These are phyloP conservation scores for Pandion haliaetus DNA, from an alignment of 2,113 vertebrate genomes.

Conservation along the genomic window DNA sequence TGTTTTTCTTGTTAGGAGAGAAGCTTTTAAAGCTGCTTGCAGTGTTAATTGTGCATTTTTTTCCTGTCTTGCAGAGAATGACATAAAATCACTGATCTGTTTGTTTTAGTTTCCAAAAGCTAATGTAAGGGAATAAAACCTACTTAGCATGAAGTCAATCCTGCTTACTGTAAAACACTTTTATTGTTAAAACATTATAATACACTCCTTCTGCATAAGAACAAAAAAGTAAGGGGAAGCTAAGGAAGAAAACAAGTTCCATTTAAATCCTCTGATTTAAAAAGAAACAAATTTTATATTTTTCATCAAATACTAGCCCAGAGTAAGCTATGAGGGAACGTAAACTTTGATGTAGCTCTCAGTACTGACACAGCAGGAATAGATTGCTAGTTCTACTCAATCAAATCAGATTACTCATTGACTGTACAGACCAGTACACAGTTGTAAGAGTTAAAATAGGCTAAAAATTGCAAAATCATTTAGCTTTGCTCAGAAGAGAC, in stretches of 20 bases:
- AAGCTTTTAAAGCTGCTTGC: constrained; percentile 52
- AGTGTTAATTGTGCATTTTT: constrained; percentile 66
- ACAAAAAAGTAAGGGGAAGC: not conserved
- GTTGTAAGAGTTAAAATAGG: not conserved
- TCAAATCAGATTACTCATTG: not conserved
- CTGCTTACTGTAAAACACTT: constrained; percentile 25
- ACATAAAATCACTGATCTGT: constrained; percentile 74
- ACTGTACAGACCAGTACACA: not conserved
- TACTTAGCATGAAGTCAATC: constrained; percentile 65
- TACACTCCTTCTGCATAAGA: not conserved
- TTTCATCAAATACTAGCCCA: not conserved
- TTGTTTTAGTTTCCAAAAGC: constrained; percentile 69
- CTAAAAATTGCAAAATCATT: not conserved
- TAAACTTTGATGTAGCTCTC: not conserved
- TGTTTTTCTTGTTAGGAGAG: constrained; percentile 41
- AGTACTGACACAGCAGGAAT: not conserved
- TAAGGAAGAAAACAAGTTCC: not conserved
- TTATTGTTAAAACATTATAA: constrained; percentile 34
- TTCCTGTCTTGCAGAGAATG: constrained; percentile 59
- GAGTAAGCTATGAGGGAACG: not conserved
- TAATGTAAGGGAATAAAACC: constrained; percentile 73
- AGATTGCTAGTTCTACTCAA: not conserved
- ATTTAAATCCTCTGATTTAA: not conserved
- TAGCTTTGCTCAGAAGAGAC: not conserved
- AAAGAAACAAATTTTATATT: not conserved